These are phyloP conservation scores for Axis porcinus DNA, from an alignment of 2,113 vertebrate species.

Conservation along the genomic window DNA sequence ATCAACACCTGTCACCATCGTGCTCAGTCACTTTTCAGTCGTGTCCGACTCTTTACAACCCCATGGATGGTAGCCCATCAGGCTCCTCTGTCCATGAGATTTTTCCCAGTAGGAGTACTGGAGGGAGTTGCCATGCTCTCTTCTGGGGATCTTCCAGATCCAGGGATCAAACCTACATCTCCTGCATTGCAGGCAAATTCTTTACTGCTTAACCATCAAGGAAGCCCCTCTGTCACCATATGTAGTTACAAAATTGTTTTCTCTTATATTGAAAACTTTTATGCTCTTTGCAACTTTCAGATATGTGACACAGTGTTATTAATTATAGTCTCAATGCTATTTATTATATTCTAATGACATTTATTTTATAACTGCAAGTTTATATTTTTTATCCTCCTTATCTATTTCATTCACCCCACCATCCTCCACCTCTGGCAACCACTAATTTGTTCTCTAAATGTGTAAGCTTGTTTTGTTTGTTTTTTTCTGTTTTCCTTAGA, in stretches of 20 bases:
- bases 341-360: background rate
- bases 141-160: background rate
- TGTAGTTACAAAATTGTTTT: background rate
- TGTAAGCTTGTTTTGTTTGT: background rate
- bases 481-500: background rate
- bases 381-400: background rate
- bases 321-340: background rate
- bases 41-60: background rate
- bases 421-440: background rate
- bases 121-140: background rate
- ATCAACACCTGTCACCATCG: background rate
- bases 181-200: background rate
- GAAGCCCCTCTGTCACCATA: background rate
- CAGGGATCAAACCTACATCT: background rate
- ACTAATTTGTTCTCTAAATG: background rate
- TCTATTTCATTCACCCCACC: background rate
- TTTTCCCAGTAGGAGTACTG: background rate
- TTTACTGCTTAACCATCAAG: background rate
- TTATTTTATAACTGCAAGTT: background rate
- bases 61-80: background rate
- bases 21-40: background rate
- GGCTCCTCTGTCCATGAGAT: background rate
- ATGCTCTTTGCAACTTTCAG: background rate
- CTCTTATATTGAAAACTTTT: background rate
- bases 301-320: background rate